Evolutionary conservation across 2,113 vertebrate genomes (phyloP).

Genomic region (Suricata suricatta): DNA sequence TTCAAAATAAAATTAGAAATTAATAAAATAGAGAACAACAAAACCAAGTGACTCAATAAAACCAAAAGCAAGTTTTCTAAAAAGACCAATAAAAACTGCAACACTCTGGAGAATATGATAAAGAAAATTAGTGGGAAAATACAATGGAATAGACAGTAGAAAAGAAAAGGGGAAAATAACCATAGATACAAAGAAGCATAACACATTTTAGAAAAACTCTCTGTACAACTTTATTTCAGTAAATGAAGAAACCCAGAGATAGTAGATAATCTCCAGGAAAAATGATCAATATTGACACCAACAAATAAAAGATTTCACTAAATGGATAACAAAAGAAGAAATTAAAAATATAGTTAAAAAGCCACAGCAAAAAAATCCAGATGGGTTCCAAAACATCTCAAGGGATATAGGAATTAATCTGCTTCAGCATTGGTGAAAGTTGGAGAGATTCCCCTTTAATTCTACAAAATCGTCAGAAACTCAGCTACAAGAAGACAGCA

Average conservation of each 20-base stretch:
- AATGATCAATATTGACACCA: neutral
- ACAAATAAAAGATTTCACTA: neutral
- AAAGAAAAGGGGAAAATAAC: neutral
- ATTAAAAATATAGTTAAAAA: neutral
- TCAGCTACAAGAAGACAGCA: neutral
- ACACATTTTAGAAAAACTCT: neutral
- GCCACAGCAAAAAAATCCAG: neutral
- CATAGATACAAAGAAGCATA: neutral
- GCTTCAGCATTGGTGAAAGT: neutral
- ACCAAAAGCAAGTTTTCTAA: neutral
- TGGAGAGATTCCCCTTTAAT: neutral
- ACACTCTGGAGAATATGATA: neutral
- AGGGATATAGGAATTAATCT: neutral
- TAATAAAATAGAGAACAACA: conserved; percentile 11
- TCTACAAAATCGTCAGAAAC: neutral
- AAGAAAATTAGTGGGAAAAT: neutral
- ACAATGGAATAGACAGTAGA: neutral
- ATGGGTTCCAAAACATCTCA: neutral
- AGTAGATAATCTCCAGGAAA: neutral
- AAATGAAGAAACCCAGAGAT: neutral
- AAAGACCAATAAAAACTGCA: neutral
- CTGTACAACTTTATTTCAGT: neutral
- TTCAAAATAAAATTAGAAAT: neutral
- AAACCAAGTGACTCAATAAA: neutral
- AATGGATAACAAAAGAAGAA: neutral